Conservation (phyloP, 64 coral and sea anemone genomes). For the Pachyseris speciosa region DNA sequence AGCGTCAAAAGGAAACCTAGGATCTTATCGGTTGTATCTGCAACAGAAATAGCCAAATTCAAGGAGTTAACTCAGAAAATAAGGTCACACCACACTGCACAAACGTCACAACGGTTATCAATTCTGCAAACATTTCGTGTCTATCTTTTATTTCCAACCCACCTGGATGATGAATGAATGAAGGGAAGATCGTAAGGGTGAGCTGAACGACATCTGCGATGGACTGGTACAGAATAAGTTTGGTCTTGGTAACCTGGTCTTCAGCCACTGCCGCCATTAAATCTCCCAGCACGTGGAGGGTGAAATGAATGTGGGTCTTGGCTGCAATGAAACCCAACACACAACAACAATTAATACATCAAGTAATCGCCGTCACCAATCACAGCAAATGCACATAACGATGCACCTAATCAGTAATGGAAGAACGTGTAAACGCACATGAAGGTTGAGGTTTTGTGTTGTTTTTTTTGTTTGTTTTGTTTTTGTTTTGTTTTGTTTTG, state of each 20-base stretch:
- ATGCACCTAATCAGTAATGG: too few species aligned
- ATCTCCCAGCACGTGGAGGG: constrained; percentile 75
- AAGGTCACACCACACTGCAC: too few species aligned
- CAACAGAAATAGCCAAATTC: background rate
- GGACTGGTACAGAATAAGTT: constrained; percentile 92
- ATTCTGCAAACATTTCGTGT: background rate
- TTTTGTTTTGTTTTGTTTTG: too few species aligned
- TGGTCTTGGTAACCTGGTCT: constrained; percentile 96
- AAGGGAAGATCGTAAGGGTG: constrained; percentile 85
- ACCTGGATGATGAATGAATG: constrained; percentile 97
- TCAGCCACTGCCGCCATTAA: constrained; percentile 80
- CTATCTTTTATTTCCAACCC: background rate
- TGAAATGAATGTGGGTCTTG: constrained; percentile 78
- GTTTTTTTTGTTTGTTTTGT: too few species aligned
- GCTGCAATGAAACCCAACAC: constrained; percentile 46
- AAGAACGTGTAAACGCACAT: too few species aligned
- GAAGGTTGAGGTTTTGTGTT: too few species aligned
- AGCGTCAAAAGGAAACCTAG: constrained; percentile 86
- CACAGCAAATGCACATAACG: too few species aligned
- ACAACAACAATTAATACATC: background rate
- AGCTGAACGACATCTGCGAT: constrained; percentile 85
- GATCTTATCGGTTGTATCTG: constrained; percentile 87
- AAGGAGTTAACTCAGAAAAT: too few species aligned
- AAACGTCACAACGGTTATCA: background rate
- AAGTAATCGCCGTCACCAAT: background rate